A percentile compares a stretch with the other conserved stretches of the same genome.
Evolutionary conservation across 2,797 vertebrate genomes (phyloP).

Genomic region (Phataginus tetradactyla): DNA sequence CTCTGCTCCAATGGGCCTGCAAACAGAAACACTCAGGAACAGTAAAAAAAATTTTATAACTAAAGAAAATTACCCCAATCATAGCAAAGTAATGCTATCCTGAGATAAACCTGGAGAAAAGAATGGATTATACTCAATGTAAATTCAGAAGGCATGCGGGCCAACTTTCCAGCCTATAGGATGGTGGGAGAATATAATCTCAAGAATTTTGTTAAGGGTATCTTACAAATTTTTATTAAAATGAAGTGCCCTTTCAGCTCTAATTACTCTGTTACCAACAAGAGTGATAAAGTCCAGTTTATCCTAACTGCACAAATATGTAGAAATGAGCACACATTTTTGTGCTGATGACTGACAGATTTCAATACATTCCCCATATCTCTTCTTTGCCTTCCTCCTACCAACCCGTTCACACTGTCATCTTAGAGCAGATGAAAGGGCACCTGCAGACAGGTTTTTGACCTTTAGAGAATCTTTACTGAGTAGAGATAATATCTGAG

Average conservation of each 20-base stretch:
- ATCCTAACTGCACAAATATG: conserved; percentile 6
- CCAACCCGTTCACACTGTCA: background rate
- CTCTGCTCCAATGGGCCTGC: background rate
- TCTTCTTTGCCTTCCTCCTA: background rate
- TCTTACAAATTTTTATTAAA: conserved; percentile 57
- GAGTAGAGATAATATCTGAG: background rate
- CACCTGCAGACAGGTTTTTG: background rate
- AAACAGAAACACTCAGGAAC: background rate
- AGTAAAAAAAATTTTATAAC: conserved; percentile 4
- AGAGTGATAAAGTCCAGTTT: background rate
- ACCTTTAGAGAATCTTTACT: background rate
- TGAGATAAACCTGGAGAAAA: conserved; percentile 38
- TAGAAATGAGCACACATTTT: conserved; percentile 14
- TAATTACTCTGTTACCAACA: conserved; percentile 53
- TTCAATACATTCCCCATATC: background rate
- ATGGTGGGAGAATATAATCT: background rate
- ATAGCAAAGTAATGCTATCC: conserved; percentile 36
- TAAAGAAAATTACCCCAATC: conserved; percentile 20
- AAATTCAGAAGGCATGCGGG: conserved; percentile 42
- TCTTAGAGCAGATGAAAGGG: background rate
- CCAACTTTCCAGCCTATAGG: conserved; percentile 11
- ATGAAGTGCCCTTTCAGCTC: conserved; percentile 44
- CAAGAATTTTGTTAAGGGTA: conserved; percentile 61
- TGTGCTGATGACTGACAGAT: background rate
- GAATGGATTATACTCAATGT: background rate